Evolutionary conservation across 2,888 invertebrate species (phyloP).

Genomic region (Halocaridina rubra): DNA sequence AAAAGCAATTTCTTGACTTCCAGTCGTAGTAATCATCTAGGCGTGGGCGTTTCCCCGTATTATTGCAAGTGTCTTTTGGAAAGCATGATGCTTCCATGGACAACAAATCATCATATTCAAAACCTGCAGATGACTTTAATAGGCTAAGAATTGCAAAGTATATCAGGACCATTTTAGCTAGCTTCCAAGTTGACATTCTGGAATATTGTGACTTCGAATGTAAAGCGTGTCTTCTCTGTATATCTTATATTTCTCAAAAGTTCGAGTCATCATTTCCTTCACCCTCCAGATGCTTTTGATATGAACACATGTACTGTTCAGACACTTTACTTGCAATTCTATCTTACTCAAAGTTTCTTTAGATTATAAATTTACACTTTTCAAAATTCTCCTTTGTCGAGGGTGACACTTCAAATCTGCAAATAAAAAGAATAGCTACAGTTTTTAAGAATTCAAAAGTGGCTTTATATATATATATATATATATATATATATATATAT

Average conservation of each 20-base stretch:
- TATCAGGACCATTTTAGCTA: conserved; percentile 5
- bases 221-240: background rate
- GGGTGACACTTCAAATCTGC: background rate
- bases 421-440: background rate
- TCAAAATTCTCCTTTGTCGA: too few species aligned
- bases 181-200: too few species aligned
- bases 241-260: background rate
- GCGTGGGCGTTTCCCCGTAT: conserved; percentile 62
- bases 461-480: background rate
- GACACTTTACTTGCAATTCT: background rate
- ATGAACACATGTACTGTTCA: background rate
- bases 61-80: conserved; percentile 40
- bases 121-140: background rate
- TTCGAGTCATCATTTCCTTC: background rate
- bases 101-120: conserved; percentile 28
- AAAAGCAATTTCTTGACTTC: conserved; percentile 69
- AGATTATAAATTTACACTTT: background rate
- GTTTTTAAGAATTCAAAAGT: background rate
- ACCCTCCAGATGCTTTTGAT: background rate
- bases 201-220: too few species aligned
- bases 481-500: background rate
- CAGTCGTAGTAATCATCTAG: conserved; percentile 66
- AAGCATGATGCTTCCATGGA: conserved; percentile 29
- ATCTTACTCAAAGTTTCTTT: background rate
- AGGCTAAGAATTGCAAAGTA: background rate